Base-by-base conservation (phyloP, 2,113 vertebrate genomes). In the Sapajus apella region DNA sequence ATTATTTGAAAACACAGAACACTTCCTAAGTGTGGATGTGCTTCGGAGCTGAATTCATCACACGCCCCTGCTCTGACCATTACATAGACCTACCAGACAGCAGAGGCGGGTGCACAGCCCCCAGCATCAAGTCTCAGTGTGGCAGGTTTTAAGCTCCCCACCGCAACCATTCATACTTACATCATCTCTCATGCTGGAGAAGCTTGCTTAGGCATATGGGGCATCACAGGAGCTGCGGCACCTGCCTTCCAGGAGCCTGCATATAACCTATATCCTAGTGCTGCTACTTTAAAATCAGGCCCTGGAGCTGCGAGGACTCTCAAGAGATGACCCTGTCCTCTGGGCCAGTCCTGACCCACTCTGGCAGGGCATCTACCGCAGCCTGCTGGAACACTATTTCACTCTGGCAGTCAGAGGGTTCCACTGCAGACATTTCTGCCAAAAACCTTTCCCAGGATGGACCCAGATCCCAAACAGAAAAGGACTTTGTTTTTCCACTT, bases 1-100 rank as follows among this genome's bases (percentile, higher is more conserved):
- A 73, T 96, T 94, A 86, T 96, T 98, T 97, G 52, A 97, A 97
- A 97, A 97, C 40, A 50, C 20, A 95, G 93, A 83, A 94, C 45
- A 72, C 75, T 93, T 94, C 23, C 1, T 90, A 94, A 88, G 92
- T 83, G 81, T 64, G 37, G 61, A 81, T 8, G 64, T 25, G 18
- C 12, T 14, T 80, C 0, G 1, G 64, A 91, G 14, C 55, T 43
- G 21, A 40, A 79, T n/a, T 47, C 55, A 45, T 61, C 61, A 84
- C 83, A 79, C 35, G 45, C 27, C 64, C 45, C 21, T 0, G 50
- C 37, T 47, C 77, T 56, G 70, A 37, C 50, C 50, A 30, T 13
- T 35, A 87, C 72, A 58, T 6, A 81, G 88, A 82, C 85, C 32
- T 30, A 5, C 50, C 6, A 52, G 21, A 27, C 21, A 18, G 11